Evolutionary conservation across 53 echinoderm and acorn worm species (phyloP).

Genomic region (Stichopus horrens): DNA sequence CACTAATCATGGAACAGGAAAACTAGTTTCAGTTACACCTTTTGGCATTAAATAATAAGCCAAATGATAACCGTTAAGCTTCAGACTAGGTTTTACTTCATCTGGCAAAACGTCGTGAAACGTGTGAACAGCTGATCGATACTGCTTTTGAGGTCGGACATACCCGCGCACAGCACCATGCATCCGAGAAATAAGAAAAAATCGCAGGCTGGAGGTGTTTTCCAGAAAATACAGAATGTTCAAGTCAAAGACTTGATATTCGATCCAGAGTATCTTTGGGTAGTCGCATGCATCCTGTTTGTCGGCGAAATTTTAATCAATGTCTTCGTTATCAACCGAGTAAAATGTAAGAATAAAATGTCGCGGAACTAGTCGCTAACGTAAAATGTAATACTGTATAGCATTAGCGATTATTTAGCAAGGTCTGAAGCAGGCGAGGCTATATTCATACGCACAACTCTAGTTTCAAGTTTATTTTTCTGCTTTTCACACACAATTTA

Average conservation of each 20-base stretch:
- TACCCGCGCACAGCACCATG: not conserved
- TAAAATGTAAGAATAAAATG: constrained; percentile 74
- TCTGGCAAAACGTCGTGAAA: not conserved
- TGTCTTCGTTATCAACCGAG: constrained; percentile 76
- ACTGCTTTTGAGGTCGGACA: not conserved
- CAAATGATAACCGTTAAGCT: no score
- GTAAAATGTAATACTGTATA: not conserved
- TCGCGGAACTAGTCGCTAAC: constrained; percentile 13
- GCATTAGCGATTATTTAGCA: no score
- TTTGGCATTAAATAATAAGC: no score
- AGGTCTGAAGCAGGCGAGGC: no score
- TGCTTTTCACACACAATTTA: no score
- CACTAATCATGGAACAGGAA: no score
- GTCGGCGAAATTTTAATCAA: constrained; percentile 81
- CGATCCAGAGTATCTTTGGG: constrained; percentile 77
- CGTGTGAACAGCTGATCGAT: not conserved
- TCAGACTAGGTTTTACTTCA: no score
- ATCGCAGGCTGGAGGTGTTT: not conserved
- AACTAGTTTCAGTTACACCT: no score
- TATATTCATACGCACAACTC: no score
- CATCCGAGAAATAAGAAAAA: not conserved
- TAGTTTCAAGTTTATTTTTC: no score
- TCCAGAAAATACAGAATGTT: constrained; percentile 16
- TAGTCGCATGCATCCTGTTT: constrained; percentile 65
- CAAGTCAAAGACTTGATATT: constrained; percentile 61